Evolutionary conservation across 2,888 invertebrate species (phyloP).

Genomic region (Chymomyza fuscimana): DNA sequence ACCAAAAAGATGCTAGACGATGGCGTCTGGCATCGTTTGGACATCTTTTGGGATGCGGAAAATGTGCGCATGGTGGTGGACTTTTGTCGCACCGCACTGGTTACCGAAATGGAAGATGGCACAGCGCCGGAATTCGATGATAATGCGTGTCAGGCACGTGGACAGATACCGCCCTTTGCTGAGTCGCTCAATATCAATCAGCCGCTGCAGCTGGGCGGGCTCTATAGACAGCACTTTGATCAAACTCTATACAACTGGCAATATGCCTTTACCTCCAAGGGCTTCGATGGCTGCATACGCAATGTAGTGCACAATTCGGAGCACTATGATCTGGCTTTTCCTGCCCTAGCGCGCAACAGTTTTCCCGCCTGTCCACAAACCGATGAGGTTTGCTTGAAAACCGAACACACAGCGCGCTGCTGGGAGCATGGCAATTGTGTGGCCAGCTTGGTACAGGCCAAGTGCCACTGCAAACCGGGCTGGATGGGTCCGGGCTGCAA

Average conservation of each 20-base stretch:
- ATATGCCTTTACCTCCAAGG: slow-evolving; percentile 92
- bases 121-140: slow-evolving; percentile 92
- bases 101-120: slow-evolving; percentile 93
- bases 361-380: slow-evolving; percentile 95
- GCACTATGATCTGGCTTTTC: slow-evolving; percentile 95
- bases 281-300: slow-evolving; percentile 97
- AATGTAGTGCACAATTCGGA: slow-evolving; percentile 97
- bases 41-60: slow-evolving; percentile 97
- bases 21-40: slow-evolving; percentile 98
- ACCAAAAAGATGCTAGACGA: slow-evolving; percentile 93
- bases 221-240: slow-evolving; percentile 93
- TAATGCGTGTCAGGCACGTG: slow-evolving; percentile 92
- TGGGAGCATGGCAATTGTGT: slow-evolving; percentile 96
- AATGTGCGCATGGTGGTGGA: slow-evolving; percentile 95
- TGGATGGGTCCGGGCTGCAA: slow-evolving; percentile 94
- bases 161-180: slow-evolving; percentile 95
- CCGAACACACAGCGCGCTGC: slow-evolving; percentile 90
- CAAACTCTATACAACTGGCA: slow-evolving; percentile 94
- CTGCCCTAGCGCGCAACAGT: slow-evolving; percentile 91
- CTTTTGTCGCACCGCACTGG: slow-evolving; percentile 92
- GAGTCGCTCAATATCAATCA: slow-evolving; percentile 96
- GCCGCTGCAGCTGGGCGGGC: slow-evolving; percentile 95
- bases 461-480: slow-evolving; percentile 96
- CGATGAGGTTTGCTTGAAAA: slow-evolving; percentile 93
- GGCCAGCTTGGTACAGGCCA: slow-evolving; percentile 91